A percentile compares a stretch with the other conserved stretches of the same genome.
These are phyloP conservation scores for Limosa lapponica DNA, from an alignment of 2,797 vertebrate species.

Conservation along the genomic window DNA sequence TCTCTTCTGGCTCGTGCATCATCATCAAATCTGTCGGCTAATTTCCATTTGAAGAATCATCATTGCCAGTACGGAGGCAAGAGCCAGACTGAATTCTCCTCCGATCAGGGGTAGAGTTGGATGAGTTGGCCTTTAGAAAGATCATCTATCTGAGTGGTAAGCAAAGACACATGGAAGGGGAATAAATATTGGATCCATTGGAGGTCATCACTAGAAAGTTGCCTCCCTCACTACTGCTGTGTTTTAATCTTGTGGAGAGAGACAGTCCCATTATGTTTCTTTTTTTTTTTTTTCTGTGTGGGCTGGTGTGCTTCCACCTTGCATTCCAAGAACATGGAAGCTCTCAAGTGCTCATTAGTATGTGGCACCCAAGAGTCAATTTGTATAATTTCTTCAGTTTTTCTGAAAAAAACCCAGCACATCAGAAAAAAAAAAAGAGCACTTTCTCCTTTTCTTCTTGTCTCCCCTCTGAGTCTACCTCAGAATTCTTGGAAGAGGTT, in stretches of 20 bases:
- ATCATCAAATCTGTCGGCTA: conserved; percentile 73
- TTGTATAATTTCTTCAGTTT: neutral
- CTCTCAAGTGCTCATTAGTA: neutral
- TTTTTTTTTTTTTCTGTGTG: neutral
- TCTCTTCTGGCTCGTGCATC: conserved; percentile 68
- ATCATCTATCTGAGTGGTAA: conserved; percentile 25
- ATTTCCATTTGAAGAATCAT: conserved; percentile 68
- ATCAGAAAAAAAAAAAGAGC: neutral
- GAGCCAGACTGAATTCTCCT: conserved; percentile 52
- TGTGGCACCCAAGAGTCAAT: neutral
- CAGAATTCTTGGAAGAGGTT: neutral
- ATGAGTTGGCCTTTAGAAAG: conserved; percentile 32
- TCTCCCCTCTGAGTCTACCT: neutral
- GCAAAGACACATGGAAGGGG: neutral
- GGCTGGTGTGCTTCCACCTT: neutral
- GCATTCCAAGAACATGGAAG: neutral
- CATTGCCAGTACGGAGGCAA: conserved; percentile 44
- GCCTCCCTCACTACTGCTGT: neutral
- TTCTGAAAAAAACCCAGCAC: neutral
- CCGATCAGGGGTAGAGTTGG: neutral
- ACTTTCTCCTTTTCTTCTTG: neutral
- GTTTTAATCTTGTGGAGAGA: neutral
- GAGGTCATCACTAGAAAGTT: neutral
- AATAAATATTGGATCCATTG: neutral
- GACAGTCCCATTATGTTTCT: neutral